Conservation (phyloP, 2,888 invertebrate genomes). For the Mesodorylaimus sp. region DNA sequence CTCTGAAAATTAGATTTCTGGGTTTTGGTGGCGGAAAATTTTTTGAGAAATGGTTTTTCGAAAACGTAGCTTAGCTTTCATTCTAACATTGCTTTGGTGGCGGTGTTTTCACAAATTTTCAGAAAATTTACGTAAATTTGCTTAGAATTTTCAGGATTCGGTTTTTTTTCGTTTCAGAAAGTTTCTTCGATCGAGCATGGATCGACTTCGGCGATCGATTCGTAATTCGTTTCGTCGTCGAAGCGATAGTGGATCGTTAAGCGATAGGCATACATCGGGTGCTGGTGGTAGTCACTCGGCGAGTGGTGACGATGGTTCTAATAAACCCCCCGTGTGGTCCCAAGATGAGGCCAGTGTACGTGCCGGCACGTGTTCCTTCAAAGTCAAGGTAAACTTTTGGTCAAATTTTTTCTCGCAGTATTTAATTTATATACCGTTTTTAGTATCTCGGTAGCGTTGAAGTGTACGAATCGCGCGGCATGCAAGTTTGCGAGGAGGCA, state of each 20-base stretch:
- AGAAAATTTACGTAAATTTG: too few species aligned
- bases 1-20: too few species aligned
- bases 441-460: slow-evolving; percentile 94
- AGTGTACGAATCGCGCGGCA: slow-evolving; percentile 95
- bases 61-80: too few species aligned
- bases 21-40: too few species aligned
- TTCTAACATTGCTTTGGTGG: too few species aligned
- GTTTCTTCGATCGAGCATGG: slow-evolving; percentile 20
- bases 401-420: not conserved
- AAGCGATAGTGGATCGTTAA: not conserved
- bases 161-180: slow-evolving; percentile 1
- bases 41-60: too few species aligned
- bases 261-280: too few species aligned
- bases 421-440: slow-evolving; percentile 19
- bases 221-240: slow-evolving; percentile 59
- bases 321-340: slow-evolving; percentile 89
- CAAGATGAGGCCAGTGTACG: slow-evolving; percentile 90
- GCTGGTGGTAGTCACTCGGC: not conserved
- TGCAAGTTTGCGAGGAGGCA: slow-evolving; percentile 98
- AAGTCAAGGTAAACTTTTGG: slow-evolving; percentile 52
- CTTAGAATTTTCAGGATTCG: too few species aligned
- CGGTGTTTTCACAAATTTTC: too few species aligned
- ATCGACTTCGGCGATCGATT: slow-evolving; percentile 48
- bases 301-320: not conserved
- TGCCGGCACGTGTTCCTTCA: slow-evolving; percentile 85